Base-by-base conservation (phyloP, 2,888 invertebrate species). In the Aspidapion aeneum region DNA sequence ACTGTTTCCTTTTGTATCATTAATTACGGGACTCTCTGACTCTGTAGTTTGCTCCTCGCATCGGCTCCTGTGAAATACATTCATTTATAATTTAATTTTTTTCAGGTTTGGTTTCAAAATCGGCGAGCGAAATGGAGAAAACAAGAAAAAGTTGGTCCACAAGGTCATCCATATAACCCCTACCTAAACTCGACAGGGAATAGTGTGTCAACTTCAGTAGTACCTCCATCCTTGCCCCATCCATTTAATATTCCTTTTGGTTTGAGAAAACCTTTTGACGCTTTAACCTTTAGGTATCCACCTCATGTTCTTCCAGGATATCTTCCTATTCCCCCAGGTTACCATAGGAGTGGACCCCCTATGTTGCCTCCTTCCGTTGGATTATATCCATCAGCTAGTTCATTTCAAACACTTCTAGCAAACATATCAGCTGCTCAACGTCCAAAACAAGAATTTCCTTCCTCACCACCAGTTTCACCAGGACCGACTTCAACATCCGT, bases 101-200 rank as follows among this genome's bases (percentile, higher is more conserved):
- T 84, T 0, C 86, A 94, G 94, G 94, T 95, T 2, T 94, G 94
- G 94, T 95, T 94, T 80, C 94, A 95, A 83, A 95, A 95, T 79
- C 86, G 94, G 1, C 85, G 94, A 51, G 94, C 94, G 56, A 95
- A 95, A 81, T 95, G 94, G 94, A 85, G 95, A 51, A 95, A 95
- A 76, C 94, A 94, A 76, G 94, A 94, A 80, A 94, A 94, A 81
- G 94, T 94, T 63, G 94, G 94, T 0, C 94, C 94, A 0, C 91
- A 93, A 74, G 93, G 86, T 1, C 94, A 94, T 78, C 94, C 94
- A 0, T 94, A 94, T 85, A 93, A 91, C 78, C 93, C 93, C 1
- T 94, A 93, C 80, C 78, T 92, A 68, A 84, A 87, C 57, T 86
- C 87, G 55, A 85, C 84, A n/a, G 83, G 86, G 50, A 85, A 84